A percentile compares a stretch with the other conserved stretches of the same genome.
phyloP scores from a whole-genome alignment of 2,888 invertebrate species.

The Diaphora mendica region DNA sequence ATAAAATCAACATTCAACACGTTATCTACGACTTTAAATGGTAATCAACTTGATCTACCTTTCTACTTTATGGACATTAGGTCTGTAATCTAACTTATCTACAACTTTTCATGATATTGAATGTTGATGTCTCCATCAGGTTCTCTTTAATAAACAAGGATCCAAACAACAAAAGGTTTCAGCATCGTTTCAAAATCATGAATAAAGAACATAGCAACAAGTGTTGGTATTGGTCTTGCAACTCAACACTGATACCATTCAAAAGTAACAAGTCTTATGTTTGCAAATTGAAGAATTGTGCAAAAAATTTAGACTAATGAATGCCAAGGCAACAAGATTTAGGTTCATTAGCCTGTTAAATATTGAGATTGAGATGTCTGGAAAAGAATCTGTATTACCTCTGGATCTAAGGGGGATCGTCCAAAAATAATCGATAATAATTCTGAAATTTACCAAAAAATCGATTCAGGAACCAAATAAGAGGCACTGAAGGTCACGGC shows the following conservation, averaged over 20 bases:
- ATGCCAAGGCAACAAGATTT: background rate
- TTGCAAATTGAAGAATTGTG: background rate
- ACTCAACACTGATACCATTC: conserved; percentile 1
- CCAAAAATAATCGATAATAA: conserved; percentile 30
- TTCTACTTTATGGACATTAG: background rate
- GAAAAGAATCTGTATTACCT: background rate
- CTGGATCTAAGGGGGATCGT: background rate
- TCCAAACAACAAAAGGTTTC: background rate
- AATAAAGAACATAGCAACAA: conserved; percentile 25
- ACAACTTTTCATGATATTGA: background rate
- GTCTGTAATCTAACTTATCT: background rate
- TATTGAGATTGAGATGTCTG: background rate
- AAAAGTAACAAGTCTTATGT: background rate
- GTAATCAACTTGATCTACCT: conserved; percentile 16
- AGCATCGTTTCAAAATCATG: conserved; percentile 12
- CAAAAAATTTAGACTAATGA: conserved; percentile 1
- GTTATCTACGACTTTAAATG: conserved; percentile 6
- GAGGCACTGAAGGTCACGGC: conserved; percentile 85
- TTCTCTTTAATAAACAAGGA: background rate
- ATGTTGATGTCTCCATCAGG: background rate
- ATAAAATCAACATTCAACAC: conserved; percentile 21
- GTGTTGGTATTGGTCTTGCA: conserved; percentile 19
- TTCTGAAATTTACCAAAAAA: conserved; percentile 62
- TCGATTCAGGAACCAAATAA: conserved; percentile 79
- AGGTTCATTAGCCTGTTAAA: background rate